Percentiles rank a stretch among this genome's conserved stretches.
These are phyloP conservation scores for Nematostella vectensis DNA, from an alignment of 92 coral and sea anemone species.

Conservation along the genomic window DNA sequence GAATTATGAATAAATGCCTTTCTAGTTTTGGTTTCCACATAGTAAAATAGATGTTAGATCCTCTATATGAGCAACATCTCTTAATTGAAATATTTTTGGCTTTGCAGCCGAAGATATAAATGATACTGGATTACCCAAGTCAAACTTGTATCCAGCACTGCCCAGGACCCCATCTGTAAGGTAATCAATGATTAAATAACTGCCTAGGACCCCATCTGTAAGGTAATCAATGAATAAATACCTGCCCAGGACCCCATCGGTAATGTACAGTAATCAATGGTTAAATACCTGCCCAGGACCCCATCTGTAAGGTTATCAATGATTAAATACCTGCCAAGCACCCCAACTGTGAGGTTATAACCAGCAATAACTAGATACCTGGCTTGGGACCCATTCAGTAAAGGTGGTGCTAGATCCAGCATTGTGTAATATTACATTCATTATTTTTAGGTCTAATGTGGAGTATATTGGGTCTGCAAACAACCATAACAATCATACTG, in stretches of 20 bases:
- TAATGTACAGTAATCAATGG: constrained; percentile 8
- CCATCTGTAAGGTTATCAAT: constrained; percentile 18
- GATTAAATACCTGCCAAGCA: constrained; percentile 15
- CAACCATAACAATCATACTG: no score
- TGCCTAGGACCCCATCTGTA: constrained; percentile 28
- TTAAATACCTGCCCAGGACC: constrained; percentile 19
- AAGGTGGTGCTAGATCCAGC: no score
- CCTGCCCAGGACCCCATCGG: constrained; percentile 31
- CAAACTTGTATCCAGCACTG: constrained; percentile 24
- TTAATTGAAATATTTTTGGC: no score
- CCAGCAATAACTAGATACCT: neutral
- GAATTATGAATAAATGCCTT: no score
- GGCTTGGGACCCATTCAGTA: constrained; percentile 25
- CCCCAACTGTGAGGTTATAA: constrained; percentile 22
- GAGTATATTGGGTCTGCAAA: no score
- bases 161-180: constrained; percentile 30
- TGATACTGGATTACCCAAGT: constrained; percentile 25
- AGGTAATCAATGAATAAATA: constrained; percentile 6
- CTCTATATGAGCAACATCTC: no score
- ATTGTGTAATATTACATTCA: no score
- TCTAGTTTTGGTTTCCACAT: no score
- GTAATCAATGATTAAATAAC: constrained; percentile 1
- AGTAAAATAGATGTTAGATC: no score
- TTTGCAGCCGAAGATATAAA: constrained; percentile 27
- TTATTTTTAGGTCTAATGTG: no score